These are phyloP conservation scores for Turritopsis rubra DNA, from an alignment of 30 jellyfish, hydroid and myxozoan genomes.

Conservation along the genomic window DNA sequence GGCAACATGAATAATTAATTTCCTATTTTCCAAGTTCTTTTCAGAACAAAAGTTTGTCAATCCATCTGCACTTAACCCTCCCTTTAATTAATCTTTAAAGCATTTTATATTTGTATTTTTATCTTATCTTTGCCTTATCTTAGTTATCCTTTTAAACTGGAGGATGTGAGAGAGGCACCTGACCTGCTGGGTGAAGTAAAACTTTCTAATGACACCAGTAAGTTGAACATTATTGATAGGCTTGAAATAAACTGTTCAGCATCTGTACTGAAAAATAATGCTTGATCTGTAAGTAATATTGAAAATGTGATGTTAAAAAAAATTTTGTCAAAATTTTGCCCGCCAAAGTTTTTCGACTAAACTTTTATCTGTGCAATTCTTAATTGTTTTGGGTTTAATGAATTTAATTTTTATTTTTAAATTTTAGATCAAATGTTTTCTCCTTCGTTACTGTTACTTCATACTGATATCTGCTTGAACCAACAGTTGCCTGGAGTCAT, in stretches of 20 bases:
- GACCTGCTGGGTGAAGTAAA: conserved; percentile 50
- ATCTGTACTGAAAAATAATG: too few relatives aligned
- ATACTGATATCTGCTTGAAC: not conserved
- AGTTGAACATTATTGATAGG: not conserved
- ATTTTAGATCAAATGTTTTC: not conserved
- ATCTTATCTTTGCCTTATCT: not conserved
- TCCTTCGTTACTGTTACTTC: not conserved
- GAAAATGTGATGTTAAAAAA: too few relatives aligned
- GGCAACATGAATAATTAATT: too few relatives aligned
- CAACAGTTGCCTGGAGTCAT: conserved; percentile 12
- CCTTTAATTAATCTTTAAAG: too few relatives aligned
- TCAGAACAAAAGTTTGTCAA: too few relatives aligned
- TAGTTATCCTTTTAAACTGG: conserved; percentile 65
- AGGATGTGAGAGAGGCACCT: conserved; percentile 65
- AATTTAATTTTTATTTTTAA: too few relatives aligned
- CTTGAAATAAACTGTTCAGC: not conserved
- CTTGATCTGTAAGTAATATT: too few relatives aligned
- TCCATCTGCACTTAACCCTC: too few relatives aligned
- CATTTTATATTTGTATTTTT: too few relatives aligned
- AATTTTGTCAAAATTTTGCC: too few relatives aligned
- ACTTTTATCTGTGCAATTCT: too few relatives aligned
- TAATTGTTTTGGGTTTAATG: not conserved
- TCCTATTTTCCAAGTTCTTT: not conserved
- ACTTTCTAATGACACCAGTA: not conserved
- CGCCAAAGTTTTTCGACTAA: too few relatives aligned